Evolutionary conservation across 1,140 invertebrate genomes (phyloP).

Genomic region (Ostrea denselamellosa): DNA sequence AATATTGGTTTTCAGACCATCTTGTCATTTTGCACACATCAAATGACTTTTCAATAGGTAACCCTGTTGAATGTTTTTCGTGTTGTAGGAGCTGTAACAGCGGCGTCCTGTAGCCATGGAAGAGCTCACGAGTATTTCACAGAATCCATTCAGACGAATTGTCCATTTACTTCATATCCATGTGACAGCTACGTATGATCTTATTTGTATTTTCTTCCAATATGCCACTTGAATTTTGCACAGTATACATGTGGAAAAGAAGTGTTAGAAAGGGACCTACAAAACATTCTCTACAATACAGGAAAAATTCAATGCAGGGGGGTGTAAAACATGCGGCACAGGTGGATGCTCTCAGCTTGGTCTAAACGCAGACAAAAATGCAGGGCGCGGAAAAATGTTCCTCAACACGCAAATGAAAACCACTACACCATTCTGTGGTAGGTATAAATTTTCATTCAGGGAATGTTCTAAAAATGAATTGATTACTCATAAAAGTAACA

Average conservation of each 20-base stretch:
- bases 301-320: conserved; percentile 81
- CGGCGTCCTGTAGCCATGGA: conserved; percentile 84
- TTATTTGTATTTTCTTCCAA: no score
- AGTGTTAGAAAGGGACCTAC: neutral
- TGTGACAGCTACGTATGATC: conserved; percentile 75
- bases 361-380: conserved; percentile 88
- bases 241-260: neutral
- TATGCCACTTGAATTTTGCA: neutral
- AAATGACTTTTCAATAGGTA: no score
- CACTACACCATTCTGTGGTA: conserved; percentile 60
- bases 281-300: conserved; percentile 15
- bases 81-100: conserved; percentile 63
- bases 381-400: conserved; percentile 67
- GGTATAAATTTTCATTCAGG: neutral
- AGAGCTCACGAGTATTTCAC: conserved; percentile 91
- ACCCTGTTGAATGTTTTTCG: conserved; percentile 22
- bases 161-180: conserved; percentile 87
- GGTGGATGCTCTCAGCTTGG: conserved; percentile 89
- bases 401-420: conserved; percentile 51
- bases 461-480: no score
- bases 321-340: conserved; percentile 89
- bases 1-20: no score
- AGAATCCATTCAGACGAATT: conserved; percentile 88
- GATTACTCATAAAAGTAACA: no score
- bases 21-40: no score